Evolutionary conservation across 2,888 invertebrate genomes (phyloP), one percentile per base, ranked within the genome.

Genomic region (Diplazon laetatorius): DNA sequence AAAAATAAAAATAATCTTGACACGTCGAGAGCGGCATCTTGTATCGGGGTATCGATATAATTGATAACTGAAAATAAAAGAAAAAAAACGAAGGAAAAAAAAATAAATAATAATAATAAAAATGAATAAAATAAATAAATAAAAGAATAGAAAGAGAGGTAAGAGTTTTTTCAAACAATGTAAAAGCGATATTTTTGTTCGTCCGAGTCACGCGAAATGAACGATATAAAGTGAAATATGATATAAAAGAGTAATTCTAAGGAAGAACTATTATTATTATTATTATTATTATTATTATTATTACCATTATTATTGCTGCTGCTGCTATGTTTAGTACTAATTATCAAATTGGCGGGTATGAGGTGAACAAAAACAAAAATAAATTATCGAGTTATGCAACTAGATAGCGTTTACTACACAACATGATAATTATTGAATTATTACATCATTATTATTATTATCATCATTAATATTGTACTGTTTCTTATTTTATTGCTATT

Each of bases 401-500:
- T 88, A 87, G 83, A 83, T 89, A 87, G 86, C 83, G 87, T 87
- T 30, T 55, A 55, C 52, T 88, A 88, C 85, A 85, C 85, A 82
- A 88, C 88, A 88, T 87, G 88, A 89, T 87, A 88, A 88, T 87
- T 87, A 83, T 82, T 83, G 78, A 79, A 84, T 82, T 82, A 82
- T 82, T 81, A 85, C 87, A 86, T 85, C 85, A 85, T 83, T 85
- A 87, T 83, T 84, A 85, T 83, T 81, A 86, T 85, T 81, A 88
- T 86, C 88, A 89, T 86, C 81, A 88, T 86, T 88, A 89, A 86
- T 87, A 87, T 89, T 89, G 88, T 90, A 90, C 87, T 86, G 89
- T 90, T 90, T 89, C 87, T 88, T 89, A 89, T 89, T 90, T 90
- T 89, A 90, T 89, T 90, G 87, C 89, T 87, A 90, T 90, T 90